Evolutionary conservation across 2,797 vertebrate genomes (phyloP), one percentile per base, ranked within the genome.

Genomic region (Peromyscus nudipes): DNA sequence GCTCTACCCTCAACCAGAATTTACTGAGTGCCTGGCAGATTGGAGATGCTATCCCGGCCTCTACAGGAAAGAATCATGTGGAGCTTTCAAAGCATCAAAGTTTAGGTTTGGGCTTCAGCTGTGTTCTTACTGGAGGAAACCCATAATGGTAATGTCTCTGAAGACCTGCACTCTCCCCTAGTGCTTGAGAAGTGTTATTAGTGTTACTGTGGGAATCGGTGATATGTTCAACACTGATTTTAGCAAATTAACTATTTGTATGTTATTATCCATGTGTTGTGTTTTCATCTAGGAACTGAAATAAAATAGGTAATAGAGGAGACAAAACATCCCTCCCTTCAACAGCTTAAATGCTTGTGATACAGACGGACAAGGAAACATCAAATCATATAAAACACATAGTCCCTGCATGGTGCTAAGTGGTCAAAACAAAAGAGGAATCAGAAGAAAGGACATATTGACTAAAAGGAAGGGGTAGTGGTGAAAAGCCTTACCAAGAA

Each of bases 371-470:
- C n/a, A 91, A 19, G 2, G 31, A 77, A 84, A 14, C 6, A 25
- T 9, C 7, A n/a, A n/a, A 49, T 14, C 7, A 6, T 17, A 81
- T 40, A 31, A 65, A 34, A 65, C 4, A 2, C 0, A 2, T 40
- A 5, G 34, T 3, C 14, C 6, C 1, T 4, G 12, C 2, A 7
- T 13, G 25, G 13, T 9, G 49, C 16, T 16, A 55, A 21, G 21
- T 19, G 34, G 29, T 34, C 49, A 73, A 67, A 73, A 19, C 14
- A 6, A 49, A 52, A 23, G 31, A 43, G 21, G 25, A 57, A n/a
- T 14, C 31, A 4, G 21, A 25, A 73, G 23, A 16, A 14, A 62
- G 52, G 40, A 91, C n/a, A 17, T 29, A 6, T 7, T 57, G 7
- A 1, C 43, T 46, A 9, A 40, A 64, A 64, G 73, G 3, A 55